These are phyloP conservation scores for Stomatorhinus walkeri DNA, from an alignment of 2,797 vertebrate species.

Conservation along the genomic window DNA sequence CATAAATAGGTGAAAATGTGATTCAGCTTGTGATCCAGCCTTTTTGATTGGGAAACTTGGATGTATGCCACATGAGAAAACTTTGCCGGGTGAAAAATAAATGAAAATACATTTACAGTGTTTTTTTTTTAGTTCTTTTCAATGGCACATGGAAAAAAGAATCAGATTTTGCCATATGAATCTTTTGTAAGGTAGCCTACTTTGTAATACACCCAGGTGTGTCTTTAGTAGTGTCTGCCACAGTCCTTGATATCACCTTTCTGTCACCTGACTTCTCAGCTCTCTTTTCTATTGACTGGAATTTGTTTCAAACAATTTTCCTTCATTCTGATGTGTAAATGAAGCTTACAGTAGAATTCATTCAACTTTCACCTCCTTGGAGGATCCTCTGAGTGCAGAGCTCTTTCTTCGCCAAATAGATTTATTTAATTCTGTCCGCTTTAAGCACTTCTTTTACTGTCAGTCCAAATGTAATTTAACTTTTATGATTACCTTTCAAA, in stretches of 20 bases:
- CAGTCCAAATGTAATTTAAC: conserved; percentile 17
- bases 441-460: neutral
- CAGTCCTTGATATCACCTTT: neutral
- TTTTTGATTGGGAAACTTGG: neutral
- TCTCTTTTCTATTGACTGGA: neutral
- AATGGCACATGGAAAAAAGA: neutral
- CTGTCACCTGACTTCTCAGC: neutral
- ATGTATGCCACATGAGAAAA: neutral
- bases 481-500: conserved; percentile 6
- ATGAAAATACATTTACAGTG: neutral
- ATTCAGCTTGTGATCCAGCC: neutral
- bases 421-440: neutral
- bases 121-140: neutral
- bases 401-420: conserved; percentile 4
- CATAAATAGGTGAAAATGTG: neutral
- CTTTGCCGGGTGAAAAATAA: neutral
- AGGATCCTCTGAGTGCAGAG: neutral
- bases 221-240: neutral
- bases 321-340: conserved; percentile 8
- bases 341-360: neutral
- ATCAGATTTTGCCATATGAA: neutral
- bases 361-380: neutral
- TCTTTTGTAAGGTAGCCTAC: neutral
- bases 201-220: neutral
- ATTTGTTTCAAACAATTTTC: neutral